Evolutionary conservation across 2,888 invertebrate species (phyloP), one percentile per base, ranked within the genome.

Genomic region (Hirtodrosophila duncani): DNA sequence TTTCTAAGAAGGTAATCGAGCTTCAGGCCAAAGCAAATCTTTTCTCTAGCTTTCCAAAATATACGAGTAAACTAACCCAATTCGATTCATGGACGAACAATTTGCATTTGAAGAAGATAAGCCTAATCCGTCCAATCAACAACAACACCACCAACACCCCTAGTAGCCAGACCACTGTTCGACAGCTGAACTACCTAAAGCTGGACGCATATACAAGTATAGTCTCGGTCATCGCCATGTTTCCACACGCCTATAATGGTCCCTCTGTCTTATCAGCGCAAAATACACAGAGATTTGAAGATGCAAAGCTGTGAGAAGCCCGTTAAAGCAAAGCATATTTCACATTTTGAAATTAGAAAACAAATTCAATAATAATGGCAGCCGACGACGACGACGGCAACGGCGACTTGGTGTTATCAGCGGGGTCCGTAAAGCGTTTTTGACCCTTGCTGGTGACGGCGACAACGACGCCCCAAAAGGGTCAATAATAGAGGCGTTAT

Each of bases 101-200:
- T 78, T 78, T 71, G 79, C 71, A 74, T 78, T 39, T 27, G 24
- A 39, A n/a, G 42, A 58, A 58, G 58, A 58, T 50, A 20, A 9
- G 10, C 18, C 36, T 7, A 9, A 6, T 23, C 30, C 10, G 14
- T 3, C 8, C 3, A 3, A n/a, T 7, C n/a, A 26, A 5, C 20
- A 20, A 4, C 4, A 20, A 20, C 7, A 20, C 20, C 20, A 4
- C 20, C n/a, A n/a, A n/a, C n/a, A n/a, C n/a, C n/a, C n/a, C n/a
- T n/a, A n/a, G n/a, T n/a, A n/a, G n/a, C n/a, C n/a, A n/a, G n/a
- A n/a, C n/a, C n/a, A n/a, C 49, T 29, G 34, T 31, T 44, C 44
- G 50, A 30, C 45, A 63, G 44, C 46, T 33, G 11, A 49, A 45
- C 14, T 39, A 55, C 49, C 60, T 18, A 39, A 37, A 57, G 29